phyloP scores from a whole-genome alignment of 2,113 vertebrate genomes.

The Gobiocypris rarus region DNA sequence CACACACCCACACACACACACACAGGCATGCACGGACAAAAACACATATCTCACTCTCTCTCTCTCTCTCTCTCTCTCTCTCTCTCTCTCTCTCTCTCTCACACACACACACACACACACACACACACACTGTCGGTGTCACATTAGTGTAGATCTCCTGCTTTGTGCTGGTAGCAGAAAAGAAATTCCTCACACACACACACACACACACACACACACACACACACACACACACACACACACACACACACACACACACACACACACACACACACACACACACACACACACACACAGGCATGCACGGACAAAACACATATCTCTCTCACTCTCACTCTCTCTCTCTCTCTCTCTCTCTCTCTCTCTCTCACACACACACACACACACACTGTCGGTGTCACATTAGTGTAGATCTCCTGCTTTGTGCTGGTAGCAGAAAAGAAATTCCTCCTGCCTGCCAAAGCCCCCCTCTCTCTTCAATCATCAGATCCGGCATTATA shows the following conservation, averaged over 20 bases:
- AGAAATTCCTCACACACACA: neutral
- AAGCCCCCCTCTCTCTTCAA: slow-evolving; percentile 22
- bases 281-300: too few relatives aligned
- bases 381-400: slow-evolving; percentile 5
- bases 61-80: too few relatives aligned
- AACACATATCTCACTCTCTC: neutral
- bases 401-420: slow-evolving; percentile 13
- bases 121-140: slow-evolving; percentile 1
- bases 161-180: slow-evolving; percentile 25
- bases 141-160: slow-evolving; percentile 14
- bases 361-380: neutral
- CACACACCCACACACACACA: neutral
- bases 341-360: too few relatives aligned
- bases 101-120: neutral
- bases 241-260: neutral
- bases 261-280: neutral
- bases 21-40: neutral
- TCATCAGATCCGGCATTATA: slow-evolving; percentile 13
- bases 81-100: neutral
- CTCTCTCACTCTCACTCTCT: too few relatives aligned
- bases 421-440: slow-evolving; percentile 23
- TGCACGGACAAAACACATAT: too few relatives aligned
- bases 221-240: too few relatives aligned
- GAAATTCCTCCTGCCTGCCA: slow-evolving; percentile 29
- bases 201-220: too few relatives aligned